Conservation (phyloP, 2,888 invertebrate genomes). For the Antheraea assamensis region DNA sequence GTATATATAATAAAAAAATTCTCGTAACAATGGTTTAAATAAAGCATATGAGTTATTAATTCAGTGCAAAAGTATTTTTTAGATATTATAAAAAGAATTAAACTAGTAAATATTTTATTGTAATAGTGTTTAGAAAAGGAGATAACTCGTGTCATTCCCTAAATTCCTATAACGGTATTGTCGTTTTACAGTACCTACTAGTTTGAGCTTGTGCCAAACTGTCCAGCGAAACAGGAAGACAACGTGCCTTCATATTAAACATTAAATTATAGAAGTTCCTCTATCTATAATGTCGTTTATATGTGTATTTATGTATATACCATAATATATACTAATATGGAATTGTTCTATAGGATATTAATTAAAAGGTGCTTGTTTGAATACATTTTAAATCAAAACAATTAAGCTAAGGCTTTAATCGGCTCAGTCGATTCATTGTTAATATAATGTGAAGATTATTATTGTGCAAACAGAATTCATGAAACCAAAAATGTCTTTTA, state of each 20-base stretch:
- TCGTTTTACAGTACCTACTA: slow-evolving; percentile 31
- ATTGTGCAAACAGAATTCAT: slow-evolving; percentile 37
- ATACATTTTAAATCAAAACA: slow-evolving; percentile 4
- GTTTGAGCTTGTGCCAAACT: slow-evolving; percentile 54
- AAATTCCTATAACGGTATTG: slow-evolving; percentile 38
- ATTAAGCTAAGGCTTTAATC: slow-evolving; percentile 13
- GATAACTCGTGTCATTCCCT: slow-evolving; percentile 22
- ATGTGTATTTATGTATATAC: not conserved
- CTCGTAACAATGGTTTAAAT: too few relatives aligned
- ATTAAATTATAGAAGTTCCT: slow-evolving; percentile 16
- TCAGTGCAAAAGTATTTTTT: too few relatives aligned
- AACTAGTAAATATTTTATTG: not conserved
- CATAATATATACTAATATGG: not conserved
- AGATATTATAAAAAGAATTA: too few relatives aligned
- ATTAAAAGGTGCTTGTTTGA: not conserved
- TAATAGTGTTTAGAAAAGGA: not conserved
- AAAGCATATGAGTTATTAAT: too few relatives aligned
- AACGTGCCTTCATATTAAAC: slow-evolving; percentile 25
- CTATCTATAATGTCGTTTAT: not conserved
- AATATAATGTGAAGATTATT: slow-evolving; percentile 35
- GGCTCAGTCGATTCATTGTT: slow-evolving; percentile 14
- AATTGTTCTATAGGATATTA: not conserved
- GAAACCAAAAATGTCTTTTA: slow-evolving; percentile 48
- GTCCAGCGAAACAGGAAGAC: slow-evolving; percentile 30
- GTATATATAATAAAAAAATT: too few relatives aligned